Evolutionary conservation across 2,888 invertebrate species (phyloP).

Genomic region (Diachrysia chrysitis): DNA sequence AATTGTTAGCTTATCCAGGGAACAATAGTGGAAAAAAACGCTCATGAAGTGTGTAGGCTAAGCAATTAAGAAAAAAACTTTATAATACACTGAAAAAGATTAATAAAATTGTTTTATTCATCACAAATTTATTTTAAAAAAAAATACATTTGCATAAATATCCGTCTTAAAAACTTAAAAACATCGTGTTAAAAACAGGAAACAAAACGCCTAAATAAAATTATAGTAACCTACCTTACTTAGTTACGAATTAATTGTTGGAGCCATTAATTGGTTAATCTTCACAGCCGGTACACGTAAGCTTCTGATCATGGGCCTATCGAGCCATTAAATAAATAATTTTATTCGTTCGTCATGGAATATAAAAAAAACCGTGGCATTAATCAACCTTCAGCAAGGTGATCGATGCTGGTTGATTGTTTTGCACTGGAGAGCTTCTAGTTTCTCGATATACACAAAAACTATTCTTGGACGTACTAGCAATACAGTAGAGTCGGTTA

Average conservation of each 20-base stretch:
- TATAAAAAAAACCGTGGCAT: background rate
- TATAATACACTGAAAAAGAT: background rate
- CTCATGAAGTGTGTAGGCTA: no score
- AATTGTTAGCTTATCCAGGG: no score
- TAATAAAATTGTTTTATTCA: background rate
- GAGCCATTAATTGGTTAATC: constrained; percentile 2
- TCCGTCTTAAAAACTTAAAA: constrained; percentile 55
- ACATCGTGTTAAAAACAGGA: constrained; percentile 63
- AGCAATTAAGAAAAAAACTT: background rate
- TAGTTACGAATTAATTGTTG: constrained; percentile 58
- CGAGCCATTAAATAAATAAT: background rate
- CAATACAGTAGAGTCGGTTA: no score
- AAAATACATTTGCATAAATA: constrained; percentile 41
- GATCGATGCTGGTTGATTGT: background rate
- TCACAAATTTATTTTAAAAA: constrained; percentile 15
- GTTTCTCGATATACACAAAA: background rate
- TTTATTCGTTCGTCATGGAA: background rate
- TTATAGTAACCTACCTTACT: constrained; percentile 65
- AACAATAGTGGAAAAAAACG: no score
- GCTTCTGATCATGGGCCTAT: constrained; percentile 4
- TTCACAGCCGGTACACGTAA: background rate
- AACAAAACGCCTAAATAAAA: constrained; percentile 64
- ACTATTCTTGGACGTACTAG: no score
- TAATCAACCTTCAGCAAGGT: background rate
- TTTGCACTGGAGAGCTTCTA: background rate